These are phyloP conservation scores for Tetranychus piercei DNA, from an alignment of 2,888 invertebrate species.

Conservation along the genomic window DNA sequence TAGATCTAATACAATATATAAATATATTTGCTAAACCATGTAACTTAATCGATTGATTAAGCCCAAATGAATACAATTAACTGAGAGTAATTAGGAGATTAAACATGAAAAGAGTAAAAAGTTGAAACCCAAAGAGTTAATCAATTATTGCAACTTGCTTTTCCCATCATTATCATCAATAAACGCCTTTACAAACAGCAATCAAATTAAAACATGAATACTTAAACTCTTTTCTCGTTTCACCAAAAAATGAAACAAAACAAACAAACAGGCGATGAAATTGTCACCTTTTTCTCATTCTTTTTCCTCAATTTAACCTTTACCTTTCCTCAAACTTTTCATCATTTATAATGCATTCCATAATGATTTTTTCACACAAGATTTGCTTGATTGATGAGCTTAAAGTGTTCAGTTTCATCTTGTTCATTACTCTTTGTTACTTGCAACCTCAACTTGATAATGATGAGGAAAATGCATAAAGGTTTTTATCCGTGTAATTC, in stretches of 20 bases:
- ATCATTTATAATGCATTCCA: background rate
- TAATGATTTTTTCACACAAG: background rate
- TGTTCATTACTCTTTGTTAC: background rate
- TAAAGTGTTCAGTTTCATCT: background rate
- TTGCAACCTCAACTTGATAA: background rate
- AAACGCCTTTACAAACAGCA: no score
- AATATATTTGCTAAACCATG: background rate
- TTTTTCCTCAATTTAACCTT: background rate
- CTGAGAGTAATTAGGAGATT: background rate
- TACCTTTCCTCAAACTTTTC: background rate
- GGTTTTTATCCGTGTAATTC: no score
- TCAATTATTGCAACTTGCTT: no score
- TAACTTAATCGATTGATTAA: background rate
- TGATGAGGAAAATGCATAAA: no score
- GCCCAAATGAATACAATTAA: background rate
- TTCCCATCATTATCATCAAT: no score
- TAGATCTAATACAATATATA: background rate
- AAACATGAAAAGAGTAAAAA: background rate
- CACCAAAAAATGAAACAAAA: background rate
- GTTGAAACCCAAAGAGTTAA: no score
- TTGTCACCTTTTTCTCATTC: background rate
- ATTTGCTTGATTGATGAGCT: background rate
- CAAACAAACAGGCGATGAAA: background rate
- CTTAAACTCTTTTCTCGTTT: no score
- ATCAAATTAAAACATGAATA: no score